Evolutionary conservation across 2,888 invertebrate species (phyloP), one percentile per base, ranked within the genome.

Genomic region (Eristalis intricaria): DNA sequence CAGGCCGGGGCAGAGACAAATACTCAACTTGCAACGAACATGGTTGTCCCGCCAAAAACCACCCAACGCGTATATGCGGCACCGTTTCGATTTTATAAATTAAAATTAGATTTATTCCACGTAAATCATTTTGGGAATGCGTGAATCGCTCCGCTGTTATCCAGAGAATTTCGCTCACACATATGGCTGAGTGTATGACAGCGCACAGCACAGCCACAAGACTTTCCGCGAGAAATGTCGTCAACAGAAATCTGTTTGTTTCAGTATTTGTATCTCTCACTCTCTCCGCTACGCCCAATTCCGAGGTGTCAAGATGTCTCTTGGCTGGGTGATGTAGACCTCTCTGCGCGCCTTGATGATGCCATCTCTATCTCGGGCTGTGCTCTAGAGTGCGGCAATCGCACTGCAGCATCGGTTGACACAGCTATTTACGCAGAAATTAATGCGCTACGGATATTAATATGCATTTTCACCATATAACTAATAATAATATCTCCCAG

Each of bases 41-140:
- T 32, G 85, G 15, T 78, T 50, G 77, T 77, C 78, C 81, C 73
- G 74, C 78, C 76, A 70, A 77, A 87, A 88, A 75, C 89, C 89
- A 89, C 89, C 89, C 89, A 89, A 84, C 87, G 84, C 80, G 89
- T 89, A 88, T 90, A 90, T 90, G 90, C 66, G 38, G 87, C 76
- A 87, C 68, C 50, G 73, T 90, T 90, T 90, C 89, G 90, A 91
- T 91, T 91, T 91, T 89, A 89, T 89, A 91, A 91, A 91, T 91
- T 90, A 91, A 91, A 91, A 90, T 91, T 91, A 90, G 89, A 90
- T 91, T 91, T 91, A 90, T 90, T 90, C 89, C 90, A 91, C 90
- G 91, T 91, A 91, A 91, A 91, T 91, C 91, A 91, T 90, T 90
- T 90, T 68, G 64, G 73, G 84, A 84, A 87, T 87, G 84, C 76